Conservation (phyloP, 1,140 invertebrate genomes). For the Prorops nasuta region DNA sequence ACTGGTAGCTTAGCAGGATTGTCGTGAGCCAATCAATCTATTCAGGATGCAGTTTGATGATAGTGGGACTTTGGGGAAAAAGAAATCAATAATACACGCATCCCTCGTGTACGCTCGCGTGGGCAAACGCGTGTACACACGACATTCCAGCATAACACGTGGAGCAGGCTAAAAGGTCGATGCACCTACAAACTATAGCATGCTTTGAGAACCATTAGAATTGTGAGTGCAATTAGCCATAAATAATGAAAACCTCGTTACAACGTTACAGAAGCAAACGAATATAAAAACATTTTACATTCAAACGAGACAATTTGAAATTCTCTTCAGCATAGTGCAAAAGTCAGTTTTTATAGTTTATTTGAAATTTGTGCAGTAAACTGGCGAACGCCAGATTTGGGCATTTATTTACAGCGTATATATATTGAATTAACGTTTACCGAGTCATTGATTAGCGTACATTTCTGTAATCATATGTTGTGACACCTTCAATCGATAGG, state of each 20-base stretch:
- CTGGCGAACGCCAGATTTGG: too few relatives aligned
- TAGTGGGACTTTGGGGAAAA: neutral
- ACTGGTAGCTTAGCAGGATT: too few relatives aligned
- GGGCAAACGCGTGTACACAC: neutral
- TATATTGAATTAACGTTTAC: too few relatives aligned
- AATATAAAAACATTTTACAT: neutral
- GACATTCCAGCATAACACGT: neutral
- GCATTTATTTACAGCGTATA: too few relatives aligned
- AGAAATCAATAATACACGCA: conserved; percentile 19
- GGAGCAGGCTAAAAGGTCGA: neutral
- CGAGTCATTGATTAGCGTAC: too few relatives aligned
- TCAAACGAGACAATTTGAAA: too few relatives aligned
- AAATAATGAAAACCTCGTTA: neutral
- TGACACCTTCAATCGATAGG: too few relatives aligned
- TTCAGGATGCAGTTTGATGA: conserved; percentile 20
- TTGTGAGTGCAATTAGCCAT: neutral
- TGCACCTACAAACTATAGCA: neutral
- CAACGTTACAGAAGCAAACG: neutral
- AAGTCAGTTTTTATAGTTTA: too few relatives aligned
- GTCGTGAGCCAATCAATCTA: conserved; percentile 30
- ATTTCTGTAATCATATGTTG: too few relatives aligned
- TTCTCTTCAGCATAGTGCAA: too few relatives aligned
- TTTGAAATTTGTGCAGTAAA: too few relatives aligned
- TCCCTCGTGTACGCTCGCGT: neutral
- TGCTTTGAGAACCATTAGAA: conserved; percentile 1